A percentile compares a stretch with the other conserved stretches of the same genome.
phyloP scores from a whole-genome alignment of 2,113 vertebrate species.

The Pseudorhombus dupliciocellatus region DNA sequence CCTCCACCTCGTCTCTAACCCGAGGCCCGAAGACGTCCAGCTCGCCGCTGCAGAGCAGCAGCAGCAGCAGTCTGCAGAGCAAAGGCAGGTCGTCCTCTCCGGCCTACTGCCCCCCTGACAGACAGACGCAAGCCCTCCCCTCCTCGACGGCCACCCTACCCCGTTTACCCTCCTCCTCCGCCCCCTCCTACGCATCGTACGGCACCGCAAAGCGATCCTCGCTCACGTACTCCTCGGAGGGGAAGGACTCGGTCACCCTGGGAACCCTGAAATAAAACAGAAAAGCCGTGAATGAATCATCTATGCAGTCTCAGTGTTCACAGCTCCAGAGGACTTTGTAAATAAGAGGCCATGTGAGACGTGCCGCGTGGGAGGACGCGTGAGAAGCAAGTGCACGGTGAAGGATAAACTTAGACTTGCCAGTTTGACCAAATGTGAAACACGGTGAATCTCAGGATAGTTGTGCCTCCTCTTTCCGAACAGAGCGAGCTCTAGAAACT shows the following conservation, averaged over 20 bases:
- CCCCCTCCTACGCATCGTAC: slow-evolving; percentile 75
- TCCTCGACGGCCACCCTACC: slow-evolving; percentile 85
- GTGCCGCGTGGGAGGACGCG: slow-evolving; percentile 46
- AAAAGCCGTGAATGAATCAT: slow-evolving; percentile 64
- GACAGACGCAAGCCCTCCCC: slow-evolving; percentile 83
- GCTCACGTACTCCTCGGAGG: slow-evolving; percentile 58
- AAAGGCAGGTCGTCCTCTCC: slow-evolving; percentile 76
- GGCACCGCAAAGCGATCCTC: slow-evolving; percentile 65
- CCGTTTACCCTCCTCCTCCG: slow-evolving; percentile 84
- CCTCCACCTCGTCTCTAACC: slow-evolving; percentile 84
- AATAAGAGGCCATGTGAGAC: slow-evolving; percentile 58
- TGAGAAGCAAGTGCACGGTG: slow-evolving; percentile 6
- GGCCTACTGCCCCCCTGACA: slow-evolving; percentile 84
- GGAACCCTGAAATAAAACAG: slow-evolving; percentile 59
- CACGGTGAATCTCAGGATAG: slow-evolving; percentile 69
- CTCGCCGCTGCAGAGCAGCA: slow-evolving; percentile 89
- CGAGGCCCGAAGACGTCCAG: slow-evolving; percentile 88
- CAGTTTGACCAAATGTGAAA: slow-evolving; percentile 36
- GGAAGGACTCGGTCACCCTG: slow-evolving; percentile 60
- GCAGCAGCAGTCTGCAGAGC: slow-evolving; percentile 85
- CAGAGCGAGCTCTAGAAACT: slow-evolving; percentile 48
- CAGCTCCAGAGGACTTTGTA: slow-evolving; percentile 56
- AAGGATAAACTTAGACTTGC: slow-evolving; percentile 36
- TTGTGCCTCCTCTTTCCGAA: slow-evolving; percentile 51
- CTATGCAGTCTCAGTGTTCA: slow-evolving; percentile 71